A percentile compares a stretch with the other conserved stretches of the same genome.
These are phyloP conservation scores for Lithophane ornitopus DNA, from an alignment of 2,888 invertebrate species.

Conservation along the genomic window DNA sequence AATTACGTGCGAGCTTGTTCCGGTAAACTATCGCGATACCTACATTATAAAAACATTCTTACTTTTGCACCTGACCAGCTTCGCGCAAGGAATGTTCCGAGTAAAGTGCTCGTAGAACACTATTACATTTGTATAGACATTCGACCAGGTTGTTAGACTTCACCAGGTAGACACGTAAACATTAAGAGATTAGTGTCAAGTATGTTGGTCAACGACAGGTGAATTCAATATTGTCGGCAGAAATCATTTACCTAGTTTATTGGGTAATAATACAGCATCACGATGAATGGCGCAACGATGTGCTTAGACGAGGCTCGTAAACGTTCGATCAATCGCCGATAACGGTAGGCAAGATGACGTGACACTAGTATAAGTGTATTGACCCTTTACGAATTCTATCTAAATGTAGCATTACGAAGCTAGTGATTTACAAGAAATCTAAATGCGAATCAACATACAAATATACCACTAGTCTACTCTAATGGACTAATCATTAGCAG, in stretches of 20 bases:
- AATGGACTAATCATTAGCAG: constrained; percentile 19
- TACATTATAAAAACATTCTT: constrained; percentile 76
- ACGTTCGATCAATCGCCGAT: constrained; percentile 77
- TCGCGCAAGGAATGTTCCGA: constrained; percentile 52
- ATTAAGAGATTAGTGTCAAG: constrained; percentile 62
- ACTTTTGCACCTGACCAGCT: constrained; percentile 67
- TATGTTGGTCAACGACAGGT: constrained; percentile 62
- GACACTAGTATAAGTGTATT: constrained; percentile 66
- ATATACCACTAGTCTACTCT: constrained; percentile 17
- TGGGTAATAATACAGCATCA: constrained; percentile 72
- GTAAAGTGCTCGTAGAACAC: constrained; percentile 56
- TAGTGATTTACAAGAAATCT: constrained; percentile 50
- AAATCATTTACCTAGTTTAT: constrained; percentile 72
- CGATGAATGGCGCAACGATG: constrained; percentile 76
- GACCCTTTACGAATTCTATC: constrained; percentile 68
- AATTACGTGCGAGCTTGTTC: constrained; percentile 87
- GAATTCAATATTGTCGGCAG: constrained; percentile 68
- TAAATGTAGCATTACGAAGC: constrained; percentile 35
- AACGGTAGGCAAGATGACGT: constrained; percentile 79
- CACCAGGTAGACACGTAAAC: constrained; percentile 53
- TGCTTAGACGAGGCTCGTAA: constrained; percentile 78
- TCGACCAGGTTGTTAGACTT: constrained; percentile 51
- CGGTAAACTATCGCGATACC: constrained; percentile 83
- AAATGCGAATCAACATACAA: constrained; percentile 47
- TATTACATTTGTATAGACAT: constrained; percentile 61